Evolutionary conservation across 2,888 invertebrate species (phyloP), one percentile per base, ranked within the genome.

Genomic region (Erynnis tages): DNA sequence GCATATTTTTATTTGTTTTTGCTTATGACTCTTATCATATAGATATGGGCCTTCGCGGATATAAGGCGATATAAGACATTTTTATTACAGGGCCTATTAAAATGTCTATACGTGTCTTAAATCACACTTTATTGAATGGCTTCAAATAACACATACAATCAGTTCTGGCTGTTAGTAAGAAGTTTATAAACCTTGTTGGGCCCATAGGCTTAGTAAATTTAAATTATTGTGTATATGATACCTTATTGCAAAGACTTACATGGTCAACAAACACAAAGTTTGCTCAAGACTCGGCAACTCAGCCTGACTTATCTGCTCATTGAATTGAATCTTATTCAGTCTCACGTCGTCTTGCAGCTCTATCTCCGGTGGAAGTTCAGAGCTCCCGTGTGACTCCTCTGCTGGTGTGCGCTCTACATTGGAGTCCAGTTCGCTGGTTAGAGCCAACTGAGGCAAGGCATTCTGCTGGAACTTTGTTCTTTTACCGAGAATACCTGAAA

Each of bases 401-500:
- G 86, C 82, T 5, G 91, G 82, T 0, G 79, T 73, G 11, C 90
- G 78, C 10, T 78, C 79, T 14, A 90, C 68, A 52, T 76, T 78
- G 1, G 77, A 65, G 29, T 84, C 83, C 4, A 91, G 58, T 44
- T 87, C 82, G 41, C 96, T 92, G 63, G 93, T 91, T 0, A 98
- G 76, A 29, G 94, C 92, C 10, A 99, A 88, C 72, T 98, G 99
- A 0, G 99, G 93, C 38, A 97, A 79, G 23, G 94, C 91, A 34
- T 93, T 93, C 62, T 93, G 91, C 76, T 99, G 99, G 73, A 93
- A 97, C 66, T 94, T 94, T 5, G 99, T 99, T 57, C 98, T 91
- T 73, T 96, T 95, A 0, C 98, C 98, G 60, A 98, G 82, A 25
- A 94, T 92, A 61, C 97, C 96, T 87, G 55, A 32, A 54, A 66